A percentile compares a stretch with the other conserved stretches of the same genome.
Evolutionary conservation across 2,113 vertebrate species (phyloP).

Genomic region (Sardina pilchardus): DNA sequence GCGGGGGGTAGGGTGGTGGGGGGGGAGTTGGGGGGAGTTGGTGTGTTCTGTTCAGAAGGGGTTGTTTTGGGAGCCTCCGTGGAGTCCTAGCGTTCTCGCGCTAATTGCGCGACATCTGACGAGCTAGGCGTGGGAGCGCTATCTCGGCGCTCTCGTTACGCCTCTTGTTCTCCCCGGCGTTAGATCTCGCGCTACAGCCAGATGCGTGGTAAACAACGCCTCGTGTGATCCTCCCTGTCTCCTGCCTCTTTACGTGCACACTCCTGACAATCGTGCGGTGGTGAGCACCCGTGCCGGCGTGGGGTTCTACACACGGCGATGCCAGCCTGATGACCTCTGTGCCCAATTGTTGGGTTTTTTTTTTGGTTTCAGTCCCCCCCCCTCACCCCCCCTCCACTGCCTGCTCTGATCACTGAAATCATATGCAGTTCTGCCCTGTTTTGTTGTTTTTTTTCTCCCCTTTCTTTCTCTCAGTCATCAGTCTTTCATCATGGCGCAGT

Average conservation of each 20-base stretch:
- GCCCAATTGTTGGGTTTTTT: background rate
- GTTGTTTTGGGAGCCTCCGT: slow-evolving; percentile 18
- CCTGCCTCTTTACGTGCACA: background rate
- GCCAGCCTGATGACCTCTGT: background rate
- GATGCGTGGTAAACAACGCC: slow-evolving; percentile 1
- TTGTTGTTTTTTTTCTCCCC: background rate
- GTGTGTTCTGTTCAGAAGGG: background rate
- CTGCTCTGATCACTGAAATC: background rate
- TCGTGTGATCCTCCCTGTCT: background rate
- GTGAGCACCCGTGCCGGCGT: background rate
- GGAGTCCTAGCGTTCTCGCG: slow-evolving; percentile 3
- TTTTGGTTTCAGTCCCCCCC: background rate
- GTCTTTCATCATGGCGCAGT: background rate
- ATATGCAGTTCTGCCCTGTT: background rate
- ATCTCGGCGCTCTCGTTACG: background rate
- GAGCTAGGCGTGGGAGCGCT: background rate
- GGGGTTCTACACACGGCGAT: background rate
- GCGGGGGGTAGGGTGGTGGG: no score
- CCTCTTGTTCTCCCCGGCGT: background rate
- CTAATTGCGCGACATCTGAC: slow-evolving; percentile 34
- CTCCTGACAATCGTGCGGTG: background rate
- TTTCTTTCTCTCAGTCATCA: background rate
- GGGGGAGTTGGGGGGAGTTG: no score
- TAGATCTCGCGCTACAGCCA: slow-evolving; percentile 1
- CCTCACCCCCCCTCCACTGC: background rate